Evolutionary conservation across 2,113 vertebrate species (phyloP).

Genomic region (Bambusicola thoracicus): DNA sequence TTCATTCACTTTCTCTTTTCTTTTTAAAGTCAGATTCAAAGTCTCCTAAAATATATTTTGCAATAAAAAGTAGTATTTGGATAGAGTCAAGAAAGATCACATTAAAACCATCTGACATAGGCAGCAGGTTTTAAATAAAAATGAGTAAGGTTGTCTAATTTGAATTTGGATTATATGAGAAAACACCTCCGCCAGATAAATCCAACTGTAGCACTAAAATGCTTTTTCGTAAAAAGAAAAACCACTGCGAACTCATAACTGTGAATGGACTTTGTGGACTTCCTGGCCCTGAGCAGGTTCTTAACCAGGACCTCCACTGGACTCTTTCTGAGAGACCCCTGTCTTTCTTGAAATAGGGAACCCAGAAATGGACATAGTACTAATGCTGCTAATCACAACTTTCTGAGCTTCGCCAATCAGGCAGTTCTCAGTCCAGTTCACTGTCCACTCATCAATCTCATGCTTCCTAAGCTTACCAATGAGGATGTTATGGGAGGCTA

Average conservation of each 20-base stretch:
- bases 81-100: not conserved
- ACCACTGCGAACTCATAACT: not conserved
- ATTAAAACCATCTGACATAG: constrained; percentile 12
- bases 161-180: constrained; percentile 28
- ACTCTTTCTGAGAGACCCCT: no score
- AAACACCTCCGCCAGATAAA: not conserved
- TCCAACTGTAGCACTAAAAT: not conserved
- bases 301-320: not conserved
- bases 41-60: not conserved
- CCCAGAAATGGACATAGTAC: no score
- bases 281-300: not conserved
- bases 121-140: constrained; percentile 21
- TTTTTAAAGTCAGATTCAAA: not conserved
- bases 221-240: not conserved
- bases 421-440: no score
- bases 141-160: not conserved
- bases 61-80: not conserved
- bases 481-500: no score
- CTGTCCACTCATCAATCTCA: no score
- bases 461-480: no score
- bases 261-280: not conserved
- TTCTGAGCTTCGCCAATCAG: no score
- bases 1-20: not conserved
- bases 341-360: no score
- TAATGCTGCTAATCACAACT: no score